These are phyloP conservation scores for Pseudonaja textilis DNA, from an alignment of 2,113 vertebrate genomes.

Conservation along the genomic window DNA sequence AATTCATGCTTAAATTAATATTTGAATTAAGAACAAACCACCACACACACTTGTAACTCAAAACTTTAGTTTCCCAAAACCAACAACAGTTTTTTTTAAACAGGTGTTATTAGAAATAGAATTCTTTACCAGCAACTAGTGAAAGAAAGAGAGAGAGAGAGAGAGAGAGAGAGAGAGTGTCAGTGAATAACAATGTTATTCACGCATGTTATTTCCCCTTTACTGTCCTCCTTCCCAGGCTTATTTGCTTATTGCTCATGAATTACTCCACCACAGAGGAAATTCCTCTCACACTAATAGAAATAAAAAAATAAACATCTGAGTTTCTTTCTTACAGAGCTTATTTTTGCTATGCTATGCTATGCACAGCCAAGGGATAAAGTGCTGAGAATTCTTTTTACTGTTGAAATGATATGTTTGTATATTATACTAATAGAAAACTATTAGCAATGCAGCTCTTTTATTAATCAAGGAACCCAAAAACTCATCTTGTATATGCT, in stretches of 20 bases:
- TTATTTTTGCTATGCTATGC: not conserved
- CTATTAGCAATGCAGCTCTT: not conserved
- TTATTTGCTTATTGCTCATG: not conserved
- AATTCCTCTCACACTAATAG: not conserved
- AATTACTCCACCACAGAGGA: not conserved
- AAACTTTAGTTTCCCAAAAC: not conserved
- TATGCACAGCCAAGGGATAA: not conserved
- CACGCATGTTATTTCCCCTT: not conserved
- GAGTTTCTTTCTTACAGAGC: not conserved
- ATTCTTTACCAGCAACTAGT: constrained; percentile 16
- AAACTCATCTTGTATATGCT: not conserved
- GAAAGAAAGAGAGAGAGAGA: not conserved
- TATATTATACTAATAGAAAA: not conserved
- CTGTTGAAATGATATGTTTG: not conserved
- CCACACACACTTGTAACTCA: constrained; percentile 19
- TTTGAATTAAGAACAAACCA: constrained; percentile 16
- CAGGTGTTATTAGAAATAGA: constrained; percentile 11
- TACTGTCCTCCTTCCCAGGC: not conserved
- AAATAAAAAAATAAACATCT: constrained; percentile 13
- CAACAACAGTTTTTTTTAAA: constrained; percentile 23
- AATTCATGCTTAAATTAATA: constrained; percentile 26
- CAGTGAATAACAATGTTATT: not conserved
- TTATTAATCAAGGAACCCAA: not conserved
- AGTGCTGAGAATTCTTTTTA: not conserved
- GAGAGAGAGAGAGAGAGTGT: too few relatives aligned